Evolutionary conservation across 1,140 invertebrate genomes (phyloP), one percentile per base, ranked within the genome.

Genomic region (Heliothis virescens): DNA sequence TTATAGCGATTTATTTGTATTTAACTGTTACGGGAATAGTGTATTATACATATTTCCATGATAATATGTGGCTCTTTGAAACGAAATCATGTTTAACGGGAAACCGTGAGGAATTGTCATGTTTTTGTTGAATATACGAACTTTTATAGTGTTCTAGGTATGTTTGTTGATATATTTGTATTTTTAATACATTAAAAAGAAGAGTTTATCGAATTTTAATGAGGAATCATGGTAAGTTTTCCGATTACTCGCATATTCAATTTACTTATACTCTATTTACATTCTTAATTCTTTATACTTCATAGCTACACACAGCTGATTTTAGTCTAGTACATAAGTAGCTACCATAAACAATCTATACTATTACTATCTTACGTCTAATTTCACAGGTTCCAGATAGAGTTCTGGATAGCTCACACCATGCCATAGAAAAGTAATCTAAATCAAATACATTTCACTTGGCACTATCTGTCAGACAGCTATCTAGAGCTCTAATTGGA

Each of bases 81-180:
- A 62, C 29, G 65, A 50, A 12, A 69, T 69, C 65, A 7, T 11
- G 47, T 52, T 26, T 71, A 53, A 15, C 48, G 48, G 48, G 48
- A 71, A 29, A 52, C 29, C 48, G n/a, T 71, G 67, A 21, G 13
- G 4, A 53, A n/a, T 53, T 71, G 67, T 29, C 12, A 71, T 71
- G 67, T 12, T 71, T 71, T 29, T 71, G 7, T 26, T 71, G 12
- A 52, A 26, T 26, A 34, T 29, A 50, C 21, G 73, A 41, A 75
- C 48, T 26, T 75, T 26, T 75, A 62, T 21, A 18, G 73, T 63
- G 47, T 62, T 48, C 52, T 52, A 63, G 21, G 55, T 50, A 52
- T 13, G 34, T 60, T 60, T 67, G 63, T 67, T 71, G 13, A 50
- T 50, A 52, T 29, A 4, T 71, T 26, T 15, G 12, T 29, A 52